These are phyloP conservation scores for Scarus forsteni DNA, from an alignment of 2,797 vertebrate genomes.

Conservation along the genomic window DNA sequence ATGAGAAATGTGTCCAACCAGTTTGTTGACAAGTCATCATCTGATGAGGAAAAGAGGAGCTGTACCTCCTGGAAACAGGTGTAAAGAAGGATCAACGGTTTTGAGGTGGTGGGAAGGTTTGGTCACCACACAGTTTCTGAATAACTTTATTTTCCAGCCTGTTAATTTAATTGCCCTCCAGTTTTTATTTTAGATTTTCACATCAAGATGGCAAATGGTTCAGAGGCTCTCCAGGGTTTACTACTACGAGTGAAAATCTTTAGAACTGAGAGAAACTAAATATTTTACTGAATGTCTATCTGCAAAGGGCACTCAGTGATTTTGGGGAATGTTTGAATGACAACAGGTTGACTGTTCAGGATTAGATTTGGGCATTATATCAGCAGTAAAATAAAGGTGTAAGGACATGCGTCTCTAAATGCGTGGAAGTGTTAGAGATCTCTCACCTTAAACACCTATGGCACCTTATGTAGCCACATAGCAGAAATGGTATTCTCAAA, in stretches of 20 bases:
- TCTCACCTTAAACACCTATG: conserved; percentile 52
- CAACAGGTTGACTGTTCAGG: conserved; percentile 42
- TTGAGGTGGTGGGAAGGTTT: conserved; percentile 60
- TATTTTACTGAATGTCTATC: conserved; percentile 55
- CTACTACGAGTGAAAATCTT: conserved; percentile 43
- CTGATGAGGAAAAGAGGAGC: conserved; percentile 52
- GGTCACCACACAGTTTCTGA: conserved; percentile 73
- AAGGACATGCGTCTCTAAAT: conserved; percentile 51
- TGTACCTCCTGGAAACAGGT: conserved; percentile 42
- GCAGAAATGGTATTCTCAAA: conserved; percentile 58
- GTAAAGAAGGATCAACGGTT: conserved; percentile 61
- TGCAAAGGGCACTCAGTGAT: conserved; percentile 15
- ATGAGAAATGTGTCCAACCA: conserved; percentile 57
- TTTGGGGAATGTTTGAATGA: conserved; percentile 38
- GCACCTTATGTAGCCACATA: conserved; percentile 68
- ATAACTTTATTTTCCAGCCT: conserved; percentile 75
- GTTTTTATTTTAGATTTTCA: conserved; percentile 65
- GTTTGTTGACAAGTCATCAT: conserved; percentile 59
- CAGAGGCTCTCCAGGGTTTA: conserved; percentile 86
- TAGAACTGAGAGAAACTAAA: conserved; percentile 26
- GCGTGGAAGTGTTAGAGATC: conserved; percentile 46
- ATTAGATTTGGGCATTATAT: conserved; percentile 69
- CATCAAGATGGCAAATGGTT: conserved; percentile 77
- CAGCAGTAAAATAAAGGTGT: conserved; percentile 46
- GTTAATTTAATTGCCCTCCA: conserved; percentile 80